Evolutionary conservation across 1,140 invertebrate genomes (phyloP).

Genomic region (Procambarus clarkii): DNA sequence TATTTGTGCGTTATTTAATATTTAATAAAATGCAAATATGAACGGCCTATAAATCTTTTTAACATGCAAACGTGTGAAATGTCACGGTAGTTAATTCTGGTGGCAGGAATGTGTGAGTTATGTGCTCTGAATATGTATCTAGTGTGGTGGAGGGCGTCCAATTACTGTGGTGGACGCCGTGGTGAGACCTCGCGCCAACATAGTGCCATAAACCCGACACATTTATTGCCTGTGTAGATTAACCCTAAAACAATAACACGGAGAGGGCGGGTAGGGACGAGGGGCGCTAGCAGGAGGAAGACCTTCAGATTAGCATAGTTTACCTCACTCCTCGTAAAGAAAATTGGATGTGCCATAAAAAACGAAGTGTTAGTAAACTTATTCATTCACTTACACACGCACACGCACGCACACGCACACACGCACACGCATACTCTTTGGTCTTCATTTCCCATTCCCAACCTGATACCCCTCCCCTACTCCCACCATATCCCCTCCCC

Average conservation of each 20-base stretch:
- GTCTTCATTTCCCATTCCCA: too few relatives aligned
- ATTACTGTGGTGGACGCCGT: not conserved
- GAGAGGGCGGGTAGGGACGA: not conserved
- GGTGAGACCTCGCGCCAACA: not conserved
- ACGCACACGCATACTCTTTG: too few relatives aligned
- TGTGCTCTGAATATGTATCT: not conserved
- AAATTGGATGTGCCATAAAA: not conserved
- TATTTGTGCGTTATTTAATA: too few relatives aligned
- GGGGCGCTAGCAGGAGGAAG: too few relatives aligned
- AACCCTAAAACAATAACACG: not conserved
- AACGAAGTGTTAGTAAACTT: not conserved
- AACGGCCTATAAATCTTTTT: too few relatives aligned
- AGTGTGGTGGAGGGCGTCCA: not conserved
- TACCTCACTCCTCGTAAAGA: not conserved
- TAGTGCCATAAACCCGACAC: not conserved
- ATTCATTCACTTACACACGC: not conserved
- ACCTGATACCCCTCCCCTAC: too few relatives aligned
- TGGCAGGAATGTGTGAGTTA: not conserved
- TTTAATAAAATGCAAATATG: too few relatives aligned
- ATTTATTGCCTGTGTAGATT: conserved; percentile 10
- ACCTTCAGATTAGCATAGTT: not conserved
- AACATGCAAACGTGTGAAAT: too few relatives aligned
- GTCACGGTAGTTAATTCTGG: not conserved
- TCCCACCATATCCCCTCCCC: too few relatives aligned
- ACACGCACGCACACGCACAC: too few relatives aligned